Base-by-base conservation (phyloP, 2,113 vertebrate species). In the Toxotes chatareus region DNA sequence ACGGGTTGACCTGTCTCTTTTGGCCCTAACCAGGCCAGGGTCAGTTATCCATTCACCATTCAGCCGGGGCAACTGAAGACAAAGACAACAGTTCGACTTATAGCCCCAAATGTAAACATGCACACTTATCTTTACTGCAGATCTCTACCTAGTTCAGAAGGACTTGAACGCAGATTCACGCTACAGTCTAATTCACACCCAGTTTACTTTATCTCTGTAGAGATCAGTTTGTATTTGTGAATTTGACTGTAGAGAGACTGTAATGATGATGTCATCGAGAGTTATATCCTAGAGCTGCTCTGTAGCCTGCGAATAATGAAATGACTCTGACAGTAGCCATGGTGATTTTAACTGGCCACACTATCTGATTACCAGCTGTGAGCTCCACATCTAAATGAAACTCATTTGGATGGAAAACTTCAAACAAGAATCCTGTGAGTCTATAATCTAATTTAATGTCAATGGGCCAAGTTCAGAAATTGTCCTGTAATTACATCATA, bases 51-150 rank as follows among this genome's bases (percentile, higher is more conserved):
- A 38, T 83, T 86, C 7, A 27, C 27, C 27, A 27, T 27, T 27
- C 71, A 82, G 57, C 47, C 6, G 0, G 23, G 32, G 63, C 40
- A 42, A 17, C 44, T 46, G 27, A 79, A 62, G 55, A 81, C 62
- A 85, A 84, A 88, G 75, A 19, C 44, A 67, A 53, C 27, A 62
- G 31, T 82, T 66, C 55, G 40, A 46, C 77, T 64, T 42, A 7
- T 62, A 56, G 55, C 64, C 72, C 47, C 53, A 47, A 59, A 63
- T 51, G 4, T 64, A 13, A 66, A 64, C 66, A 71, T 27, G 21
- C 14, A 42, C 57, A 16, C 42, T n/a, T 55, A 40, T 53, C 68
- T 70, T 46, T 21, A 4, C 5, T 42, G 46, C 59, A 67, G 63
- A 38, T 79, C 14, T 73, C 66, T 49, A 46, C 74, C 19, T 0